Evolutionary conservation across 2,113 vertebrate genomes (phyloP).

Genomic region (Hipposideros armiger): DNA sequence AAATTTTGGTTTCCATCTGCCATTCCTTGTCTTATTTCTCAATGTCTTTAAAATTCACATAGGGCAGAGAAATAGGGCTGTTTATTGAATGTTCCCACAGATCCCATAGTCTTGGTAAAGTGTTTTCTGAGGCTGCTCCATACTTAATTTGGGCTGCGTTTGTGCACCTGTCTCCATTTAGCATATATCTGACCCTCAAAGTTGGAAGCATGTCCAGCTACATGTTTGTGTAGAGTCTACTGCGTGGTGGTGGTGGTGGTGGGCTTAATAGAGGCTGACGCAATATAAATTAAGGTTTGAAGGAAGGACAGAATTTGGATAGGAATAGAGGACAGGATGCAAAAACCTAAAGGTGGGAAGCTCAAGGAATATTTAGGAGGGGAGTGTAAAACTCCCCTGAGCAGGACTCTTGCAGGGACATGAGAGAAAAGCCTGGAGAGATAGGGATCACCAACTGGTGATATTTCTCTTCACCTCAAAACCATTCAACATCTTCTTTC

Average conservation of each 20-base stretch:
- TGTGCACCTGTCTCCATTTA: background rate
- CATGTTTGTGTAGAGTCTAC: background rate
- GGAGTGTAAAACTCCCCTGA: background rate
- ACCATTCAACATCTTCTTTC: background rate
- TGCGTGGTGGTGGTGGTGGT: background rate
- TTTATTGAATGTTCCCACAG: background rate
- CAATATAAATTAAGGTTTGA: background rate
- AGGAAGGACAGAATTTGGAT: constrained; percentile 3
- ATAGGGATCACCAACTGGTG: background rate
- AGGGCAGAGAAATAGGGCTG: background rate
- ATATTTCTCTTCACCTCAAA: background rate
- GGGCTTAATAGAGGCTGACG: background rate
- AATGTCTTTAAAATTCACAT: background rate
- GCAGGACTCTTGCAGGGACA: background rate
- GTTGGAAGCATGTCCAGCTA: background rate
- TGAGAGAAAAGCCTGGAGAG: background rate
- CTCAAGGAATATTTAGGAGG: background rate
- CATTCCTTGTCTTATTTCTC: background rate
- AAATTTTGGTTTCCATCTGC: background rate
- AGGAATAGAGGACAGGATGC: background rate
- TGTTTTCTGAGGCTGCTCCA: background rate
- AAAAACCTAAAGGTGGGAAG: background rate
- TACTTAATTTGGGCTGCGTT: background rate
- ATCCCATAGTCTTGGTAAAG: background rate
- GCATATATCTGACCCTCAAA: background rate